Base-by-base conservation (phyloP, 1,140 invertebrate genomes). In the Euwallacea similis region DNA sequence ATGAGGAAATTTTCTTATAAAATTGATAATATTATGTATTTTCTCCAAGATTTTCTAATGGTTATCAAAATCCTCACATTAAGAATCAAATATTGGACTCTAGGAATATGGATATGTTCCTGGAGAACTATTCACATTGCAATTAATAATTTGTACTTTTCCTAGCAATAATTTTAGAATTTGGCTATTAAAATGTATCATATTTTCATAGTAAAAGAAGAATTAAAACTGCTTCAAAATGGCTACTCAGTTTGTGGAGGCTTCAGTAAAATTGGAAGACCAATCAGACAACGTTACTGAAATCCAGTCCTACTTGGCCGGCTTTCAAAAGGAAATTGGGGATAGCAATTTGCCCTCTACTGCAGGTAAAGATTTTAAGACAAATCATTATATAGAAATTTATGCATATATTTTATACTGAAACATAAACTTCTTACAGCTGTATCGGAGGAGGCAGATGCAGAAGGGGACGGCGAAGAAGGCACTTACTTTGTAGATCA, bases 291-390 rank as follows among this genome's bases (percentile, higher is more conserved):
- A 83, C 72, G 88, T 91, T 11, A 89, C 88, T 42, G 91, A 93
- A 74, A 91, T 93, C 75, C 92, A 94, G 76, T 91, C 91, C 64
- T 94, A 94, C 76, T 82, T 95, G 53, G 91, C 90, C 64, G 91
- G 91, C 4, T 94, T 94, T 78, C 92, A 95, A 76, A 93, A 93
- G 78, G 92, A 94, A 81, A 94, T 94, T 60, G 86, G 86, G 53
- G 83, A 87, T 80, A 47, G 81, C 80, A 71, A 84, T 81, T 8
- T 50, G 43, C 11, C 15, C 7, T 64, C 44, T n/a, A 21, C 10
- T n/a, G 16, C 64, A 55, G 13, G 16, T 55, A 66, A 21, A 13
- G 1, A 11, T 50, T 50, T 11, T 10, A 11, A 2, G 6, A 50
- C 9, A 50, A 50, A 50, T 50, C 13, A 13, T 50, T 2, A 11